Evolutionary conservation across 2,113 vertebrate species (phyloP).

Genomic region (Acanthochromis polyacanthus): DNA sequence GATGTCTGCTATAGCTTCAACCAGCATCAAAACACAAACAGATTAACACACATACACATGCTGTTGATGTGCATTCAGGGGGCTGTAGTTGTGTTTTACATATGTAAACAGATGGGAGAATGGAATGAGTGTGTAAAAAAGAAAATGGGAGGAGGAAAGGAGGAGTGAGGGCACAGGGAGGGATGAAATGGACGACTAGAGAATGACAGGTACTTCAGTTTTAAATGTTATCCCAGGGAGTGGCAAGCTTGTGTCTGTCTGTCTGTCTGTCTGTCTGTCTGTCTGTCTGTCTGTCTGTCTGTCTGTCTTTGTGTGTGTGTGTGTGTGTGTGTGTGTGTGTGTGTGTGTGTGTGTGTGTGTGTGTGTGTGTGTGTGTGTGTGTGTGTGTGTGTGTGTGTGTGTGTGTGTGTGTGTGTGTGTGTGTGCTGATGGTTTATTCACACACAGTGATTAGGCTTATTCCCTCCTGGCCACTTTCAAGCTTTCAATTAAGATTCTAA

Average conservation of each 20-base stretch:
- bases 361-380: constrained; percentile 18
- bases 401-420: constrained; percentile 36
- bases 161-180: constrained; percentile 8
- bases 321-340: constrained; percentile 50
- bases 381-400: constrained; percentile 8
- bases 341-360: constrained; percentile 23
- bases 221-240: constrained; percentile 91
- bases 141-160: neutral
- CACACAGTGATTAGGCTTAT: constrained; percentile 92
- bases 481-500: constrained; percentile 97
- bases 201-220: constrained; percentile 70
- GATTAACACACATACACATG: constrained; percentile 45
- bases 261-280: neutral
- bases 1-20: constrained; percentile 58
- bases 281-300: too few species aligned
- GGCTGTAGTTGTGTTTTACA: constrained; percentile 65
- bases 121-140: constrained; percentile 11
- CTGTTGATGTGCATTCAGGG: constrained; percentile 55
- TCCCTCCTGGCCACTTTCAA: constrained; percentile 93
- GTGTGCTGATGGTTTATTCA: constrained; percentile 91
- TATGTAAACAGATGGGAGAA: constrained; percentile 65
- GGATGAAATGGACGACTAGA: constrained; percentile 16
- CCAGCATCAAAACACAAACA: constrained; percentile 40
- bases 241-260: constrained; percentile 79
- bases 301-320: constrained; percentile 13